phyloP scores from a whole-genome alignment of 2,113 vertebrate species.

The Ailurus styani region DNA sequence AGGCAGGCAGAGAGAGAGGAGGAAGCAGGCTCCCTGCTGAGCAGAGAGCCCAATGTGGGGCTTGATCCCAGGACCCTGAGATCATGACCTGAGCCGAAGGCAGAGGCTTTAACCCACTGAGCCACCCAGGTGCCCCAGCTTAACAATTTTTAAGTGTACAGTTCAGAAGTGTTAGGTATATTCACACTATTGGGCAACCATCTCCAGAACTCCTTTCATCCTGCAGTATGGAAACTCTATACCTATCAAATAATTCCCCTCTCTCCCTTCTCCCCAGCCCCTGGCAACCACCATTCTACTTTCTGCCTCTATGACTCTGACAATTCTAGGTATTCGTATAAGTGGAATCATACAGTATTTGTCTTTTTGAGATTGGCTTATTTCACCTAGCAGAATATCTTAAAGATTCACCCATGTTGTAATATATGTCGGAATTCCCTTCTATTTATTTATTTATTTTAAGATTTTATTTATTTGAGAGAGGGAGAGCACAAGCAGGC shows the following conservation, averaged over 20 bases:
- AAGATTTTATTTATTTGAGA: too few relatives aligned
- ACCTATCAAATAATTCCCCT: background rate
- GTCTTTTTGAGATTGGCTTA: background rate
- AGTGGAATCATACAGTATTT: background rate
- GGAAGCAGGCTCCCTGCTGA: too few relatives aligned
- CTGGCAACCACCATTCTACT: background rate
- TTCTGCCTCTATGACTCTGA: background rate
- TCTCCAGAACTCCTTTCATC: background rate
- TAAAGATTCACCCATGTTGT: background rate
- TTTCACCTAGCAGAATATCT: background rate
- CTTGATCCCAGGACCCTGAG: too few relatives aligned
- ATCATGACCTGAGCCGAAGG: too few relatives aligned
- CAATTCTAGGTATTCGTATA: background rate
- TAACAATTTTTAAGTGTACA: background rate
- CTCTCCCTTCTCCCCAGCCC: background rate
- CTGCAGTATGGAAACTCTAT: background rate
- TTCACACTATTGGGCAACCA: background rate
- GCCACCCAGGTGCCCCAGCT: too few relatives aligned
- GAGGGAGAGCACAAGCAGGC: too few relatives aligned
- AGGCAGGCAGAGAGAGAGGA: too few relatives aligned
- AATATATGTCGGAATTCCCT: background rate
- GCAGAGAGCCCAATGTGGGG: too few relatives aligned
- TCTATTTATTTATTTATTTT: too few relatives aligned
- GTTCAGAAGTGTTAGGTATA: background rate
- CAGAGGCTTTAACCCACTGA: too few relatives aligned